Evolutionary conservation across 2,797 vertebrate species (phyloP), one percentile per base, ranked within the genome.

Genomic region (Chaunax sp.): DNA sequence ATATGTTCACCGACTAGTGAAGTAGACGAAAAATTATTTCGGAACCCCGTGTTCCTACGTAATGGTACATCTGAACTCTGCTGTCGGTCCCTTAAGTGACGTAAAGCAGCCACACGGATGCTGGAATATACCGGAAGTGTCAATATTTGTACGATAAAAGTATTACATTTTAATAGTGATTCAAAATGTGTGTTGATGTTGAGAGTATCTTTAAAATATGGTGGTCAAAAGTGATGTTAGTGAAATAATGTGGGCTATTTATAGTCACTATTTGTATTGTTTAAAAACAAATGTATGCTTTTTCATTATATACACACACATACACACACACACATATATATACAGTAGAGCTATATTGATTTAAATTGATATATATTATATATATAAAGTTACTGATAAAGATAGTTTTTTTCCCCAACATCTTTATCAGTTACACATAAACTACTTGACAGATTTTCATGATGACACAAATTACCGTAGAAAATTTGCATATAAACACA

Each of bases 1-100:
- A 4, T 10, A 10, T 18, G 16, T 18, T 64, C 4, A 28, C 15
- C 2, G 14, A 33, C 12, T 33, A 15, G n/a, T 4, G 16, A 7
- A 50, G 0, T 5, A 15, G 10, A 7, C 1, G 1, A 18, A 6
- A 46, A 10, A 2, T 12, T 15, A 18, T 25, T 46, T 6, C 8
- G 9, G 33, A 14, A 41, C 68, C 63, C 68, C 52, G 30, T 67
- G 46, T 65, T 60, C 66, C 43, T 37, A 55, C 1, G 1, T 2
- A 61, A 28, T 71, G 75, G 63, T 77, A 61, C 62, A 25, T 14
- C 30, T n/a, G 35, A 65, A 37, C 25, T 33, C 26, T 1, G 18
- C 3, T 26, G 41, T 28, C 23, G 4, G 8, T 4, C 14, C 15
- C 11, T 1, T 0, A 6, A 3, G 16, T 3, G 25, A 8, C 10